Conservation (phyloP, 30 jellyfish, hydroid and myxozoan species). For the Aurelia aurita region DNA sequence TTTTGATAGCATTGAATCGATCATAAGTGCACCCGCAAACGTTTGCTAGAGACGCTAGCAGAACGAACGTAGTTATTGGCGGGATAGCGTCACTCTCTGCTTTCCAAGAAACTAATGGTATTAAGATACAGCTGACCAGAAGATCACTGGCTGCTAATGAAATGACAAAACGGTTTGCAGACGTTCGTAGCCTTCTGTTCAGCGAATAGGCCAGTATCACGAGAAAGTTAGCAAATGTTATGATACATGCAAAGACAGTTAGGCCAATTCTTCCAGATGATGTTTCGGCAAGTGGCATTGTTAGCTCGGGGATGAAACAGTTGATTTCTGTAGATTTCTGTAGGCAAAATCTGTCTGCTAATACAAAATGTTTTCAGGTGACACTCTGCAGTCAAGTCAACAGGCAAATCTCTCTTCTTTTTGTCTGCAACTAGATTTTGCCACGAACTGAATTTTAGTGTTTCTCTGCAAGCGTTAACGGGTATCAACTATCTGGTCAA, state of each 20-base stretch:
- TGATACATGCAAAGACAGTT: constrained; percentile 13
- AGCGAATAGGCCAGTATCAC: constrained; percentile 33
- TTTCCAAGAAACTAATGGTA: constrained; percentile 43
- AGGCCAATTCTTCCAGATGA: constrained; percentile 34
- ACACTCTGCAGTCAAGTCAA: too few species aligned
- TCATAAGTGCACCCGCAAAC: constrained; percentile 79
- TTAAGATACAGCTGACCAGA: constrained; percentile 27
- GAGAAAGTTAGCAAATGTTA: constrained; percentile 35
- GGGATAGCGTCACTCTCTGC: constrained; percentile 17
- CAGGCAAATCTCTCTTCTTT: too few species aligned
- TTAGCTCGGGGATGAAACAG: background rate
- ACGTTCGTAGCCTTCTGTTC: constrained; percentile 38
- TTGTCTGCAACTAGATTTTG: too few species aligned
- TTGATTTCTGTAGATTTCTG: too few species aligned
- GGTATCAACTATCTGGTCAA: too few species aligned
- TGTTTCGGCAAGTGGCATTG: constrained; percentile 22
- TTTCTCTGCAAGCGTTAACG: too few species aligned
- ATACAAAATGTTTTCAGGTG: too few species aligned
- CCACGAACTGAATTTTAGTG: too few species aligned
- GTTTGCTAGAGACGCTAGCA: constrained; percentile 72
- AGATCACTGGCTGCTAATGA: constrained; percentile 58
- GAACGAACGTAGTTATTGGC: constrained; percentile 37
- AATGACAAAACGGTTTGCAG: constrained; percentile 62
- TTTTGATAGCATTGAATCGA: constrained; percentile 70
- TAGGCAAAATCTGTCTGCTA: too few species aligned